Evolutionary conservation across 1,140 invertebrate genomes (phyloP), one percentile per base, ranked within the genome.

Genomic region (Pseudoatta argentina): DNA sequence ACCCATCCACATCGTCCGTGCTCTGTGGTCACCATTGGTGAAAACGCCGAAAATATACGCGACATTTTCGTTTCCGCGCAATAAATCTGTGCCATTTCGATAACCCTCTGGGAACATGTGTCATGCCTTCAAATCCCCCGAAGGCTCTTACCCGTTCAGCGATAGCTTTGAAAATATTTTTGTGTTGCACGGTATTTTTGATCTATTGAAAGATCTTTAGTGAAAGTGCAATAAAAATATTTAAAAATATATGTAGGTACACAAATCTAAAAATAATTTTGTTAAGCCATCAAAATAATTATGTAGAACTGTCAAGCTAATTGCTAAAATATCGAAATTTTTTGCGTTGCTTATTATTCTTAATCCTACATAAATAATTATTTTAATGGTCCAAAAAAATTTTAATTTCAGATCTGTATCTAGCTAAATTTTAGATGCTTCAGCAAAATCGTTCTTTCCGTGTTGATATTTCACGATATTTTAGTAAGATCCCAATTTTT

Each of bases 21-120:
- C 61, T 88, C 76, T 78, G 83, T 78, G 67, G 87, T 85, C 39
- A 8, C 30, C 24, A 30, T 18, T 27, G 30, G 21, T 44, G 24
- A 83, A 67, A 53, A 51, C 39, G 39, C 27, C 34, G 39, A 63
- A 48, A 75, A 88, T 73, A 14, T 44, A 57, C 69, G 39, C 34
- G 39, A 55, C 27, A 61, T 61, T 4, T 39, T 83, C 79, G 55
- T 83, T 83, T 83, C 79, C 79, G 30, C 67, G 69, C 78, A 81
- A 81, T 83, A 83, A 83, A 83, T 83, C 55, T 34, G 27, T 44
- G 55, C 39, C 55, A 14, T 27, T 59, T 18, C 69, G 79, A 61
- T 73, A 73, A 83, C 55, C 39, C 39, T 75, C 34, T 48, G 55
- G 67, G 27, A 73, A 63, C 79, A 75, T 83, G 12, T 24, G 69